These are phyloP conservation scores for Philereme vetulata DNA, from an alignment of 2,888 invertebrate species.

Conservation along the genomic window DNA sequence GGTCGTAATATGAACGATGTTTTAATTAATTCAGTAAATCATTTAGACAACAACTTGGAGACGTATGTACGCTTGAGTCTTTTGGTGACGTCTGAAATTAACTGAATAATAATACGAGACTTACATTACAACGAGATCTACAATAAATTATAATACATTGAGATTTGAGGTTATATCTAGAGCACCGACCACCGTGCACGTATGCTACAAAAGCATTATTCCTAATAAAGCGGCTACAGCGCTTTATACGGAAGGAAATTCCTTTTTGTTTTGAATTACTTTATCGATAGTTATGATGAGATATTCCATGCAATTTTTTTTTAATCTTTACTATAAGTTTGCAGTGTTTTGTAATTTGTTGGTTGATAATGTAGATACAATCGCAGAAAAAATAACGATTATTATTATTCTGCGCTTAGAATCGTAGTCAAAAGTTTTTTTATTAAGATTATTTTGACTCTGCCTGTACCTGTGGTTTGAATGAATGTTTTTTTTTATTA, in stretches of 20 bases:
- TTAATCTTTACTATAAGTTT: no score
- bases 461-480: no score
- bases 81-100: slow-evolving; percentile 11
- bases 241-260: slow-evolving; percentile 12
- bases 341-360: background rate
- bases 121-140: no score
- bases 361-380: no score
- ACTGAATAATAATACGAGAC: background rate
- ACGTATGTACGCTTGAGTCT: slow-evolving; percentile 22
- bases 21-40: background rate
- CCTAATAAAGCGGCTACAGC: slow-evolving; percentile 24
- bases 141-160: no score
- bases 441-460: no score
- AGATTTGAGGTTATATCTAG: background rate
- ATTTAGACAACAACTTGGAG: slow-evolving; percentile 1
- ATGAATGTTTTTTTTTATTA: no score
- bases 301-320: no score
- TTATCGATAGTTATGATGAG: background rate
- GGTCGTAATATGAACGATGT: background rate
- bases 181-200: slow-evolving; percentile 1
- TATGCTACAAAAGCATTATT: slow-evolving; percentile 1
- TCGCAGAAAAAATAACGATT: no score
- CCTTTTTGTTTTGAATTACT: background rate
- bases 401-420: no score
- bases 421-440: no score